Percentiles rank a stretch among this genome's conserved stretches.
Evolutionary conservation across 2,797 vertebrate genomes (phyloP).

Genomic region (Pangasius djambal): DNA sequence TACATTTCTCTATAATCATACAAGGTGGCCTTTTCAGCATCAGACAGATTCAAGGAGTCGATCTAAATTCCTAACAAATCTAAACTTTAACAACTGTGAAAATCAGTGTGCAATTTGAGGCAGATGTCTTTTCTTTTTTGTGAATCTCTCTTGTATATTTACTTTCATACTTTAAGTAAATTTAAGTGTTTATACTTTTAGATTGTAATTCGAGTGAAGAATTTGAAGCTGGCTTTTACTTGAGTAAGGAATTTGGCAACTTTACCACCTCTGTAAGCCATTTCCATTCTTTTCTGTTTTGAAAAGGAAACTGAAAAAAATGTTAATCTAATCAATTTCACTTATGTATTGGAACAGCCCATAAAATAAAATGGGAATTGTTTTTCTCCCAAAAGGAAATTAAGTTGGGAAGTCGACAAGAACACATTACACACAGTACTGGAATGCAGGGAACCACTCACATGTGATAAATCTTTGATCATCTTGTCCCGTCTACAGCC

Average conservation of each 20-base stretch:
- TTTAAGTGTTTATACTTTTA: background rate
- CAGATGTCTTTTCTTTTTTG: background rate
- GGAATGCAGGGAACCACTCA: constrained; percentile 14
- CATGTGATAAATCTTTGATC: background rate
- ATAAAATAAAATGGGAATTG: background rate
- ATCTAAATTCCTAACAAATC: background rate
- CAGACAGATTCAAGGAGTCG: background rate
- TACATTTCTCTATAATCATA: background rate
- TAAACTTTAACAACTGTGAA: background rate
- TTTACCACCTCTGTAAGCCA: background rate
- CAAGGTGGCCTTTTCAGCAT: background rate
- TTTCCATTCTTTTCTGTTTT: background rate
- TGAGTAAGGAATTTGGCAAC: background rate
- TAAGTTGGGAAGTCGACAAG: constrained; percentile 26
- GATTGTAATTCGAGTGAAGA: background rate
- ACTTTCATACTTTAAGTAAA: background rate
- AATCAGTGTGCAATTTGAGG: background rate
- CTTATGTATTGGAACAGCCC: background rate
- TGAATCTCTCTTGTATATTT: background rate
- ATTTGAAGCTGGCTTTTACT: background rate
- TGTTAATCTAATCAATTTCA: background rate
- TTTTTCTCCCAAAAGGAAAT: background rate
- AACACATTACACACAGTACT: constrained; percentile 24
- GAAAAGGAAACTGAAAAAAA: background rate
- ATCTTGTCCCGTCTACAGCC: background rate